A percentile compares a stretch with the other conserved stretches of the same genome.
Evolutionary conservation across 2,888 invertebrate genomes (phyloP).

Genomic region (Diarsia dahlii): DNA sequence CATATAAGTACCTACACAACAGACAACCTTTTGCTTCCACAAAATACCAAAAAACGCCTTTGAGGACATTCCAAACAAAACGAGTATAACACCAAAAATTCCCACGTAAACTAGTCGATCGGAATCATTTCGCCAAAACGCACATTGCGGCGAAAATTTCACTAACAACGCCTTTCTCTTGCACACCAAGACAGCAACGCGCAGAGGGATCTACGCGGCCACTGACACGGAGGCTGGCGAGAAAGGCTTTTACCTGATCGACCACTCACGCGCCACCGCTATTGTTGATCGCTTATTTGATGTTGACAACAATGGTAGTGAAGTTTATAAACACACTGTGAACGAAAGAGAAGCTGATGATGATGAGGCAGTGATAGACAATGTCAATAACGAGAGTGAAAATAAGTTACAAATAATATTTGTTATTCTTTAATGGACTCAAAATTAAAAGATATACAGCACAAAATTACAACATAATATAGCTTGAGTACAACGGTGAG

Average conservation of each 20-base stretch:
- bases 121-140: slow-evolving; percentile 55
- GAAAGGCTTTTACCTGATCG: slow-evolving; percentile 60
- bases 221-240: slow-evolving; percentile 58
- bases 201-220: slow-evolving; percentile 46
- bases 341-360: background rate
- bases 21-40: background rate
- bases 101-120: slow-evolving; percentile 30
- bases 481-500: too few relatives aligned
- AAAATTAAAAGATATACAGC: too few relatives aligned
- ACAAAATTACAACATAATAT: too few relatives aligned
- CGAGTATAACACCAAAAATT: slow-evolving; percentile 21
- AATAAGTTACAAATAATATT: too few relatives aligned
- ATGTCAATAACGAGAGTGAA: background rate
- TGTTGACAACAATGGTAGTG: slow-evolving; percentile 18
- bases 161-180: slow-evolving; percentile 65
- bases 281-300: slow-evolving; percentile 43
- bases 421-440: too few relatives aligned
- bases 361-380: background rate
- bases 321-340: background rate
- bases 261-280: slow-evolving; percentile 37
- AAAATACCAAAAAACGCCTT: background rate
- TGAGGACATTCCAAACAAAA: background rate
- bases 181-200: slow-evolving; percentile 49
- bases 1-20: background rate
- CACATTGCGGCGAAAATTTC: slow-evolving; percentile 61